These are phyloP conservation scores for Heliopora coerulea DNA, from an alignment of 92 coral and sea anemone genomes.

Conservation along the genomic window DNA sequence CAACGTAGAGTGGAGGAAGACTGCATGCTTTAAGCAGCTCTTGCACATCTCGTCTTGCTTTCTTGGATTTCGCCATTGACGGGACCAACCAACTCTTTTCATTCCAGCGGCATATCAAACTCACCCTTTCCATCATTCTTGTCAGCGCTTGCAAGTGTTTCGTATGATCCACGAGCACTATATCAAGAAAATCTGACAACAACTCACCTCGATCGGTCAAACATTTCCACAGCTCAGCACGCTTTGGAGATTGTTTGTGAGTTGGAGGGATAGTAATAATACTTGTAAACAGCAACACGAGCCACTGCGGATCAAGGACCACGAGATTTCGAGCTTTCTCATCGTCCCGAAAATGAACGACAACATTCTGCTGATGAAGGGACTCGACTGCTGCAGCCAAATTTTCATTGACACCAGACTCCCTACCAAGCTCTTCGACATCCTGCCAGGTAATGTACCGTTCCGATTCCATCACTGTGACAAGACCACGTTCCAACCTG, in stretches of 20 bases:
- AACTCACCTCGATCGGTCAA: background rate
- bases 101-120: background rate
- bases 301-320: background rate
- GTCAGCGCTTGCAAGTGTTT: background rate
- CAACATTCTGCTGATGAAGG: background rate
- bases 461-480: background rate
- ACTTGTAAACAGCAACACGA: background rate
- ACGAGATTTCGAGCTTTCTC: background rate
- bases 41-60: background rate
- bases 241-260: background rate
- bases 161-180: background rate
- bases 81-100: background rate
- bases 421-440: background rate
- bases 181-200: background rate
- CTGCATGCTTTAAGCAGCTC: background rate
- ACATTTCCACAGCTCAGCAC: background rate
- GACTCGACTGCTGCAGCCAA: background rate
- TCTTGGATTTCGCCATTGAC: background rate
- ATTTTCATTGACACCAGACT: background rate
- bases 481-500: constrained; percentile 9
- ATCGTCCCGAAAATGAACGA: background rate
- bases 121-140: background rate
- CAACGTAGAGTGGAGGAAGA: background rate
- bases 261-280: no score
- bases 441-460: background rate